These are phyloP conservation scores for Cepaea nemoralis DNA, from an alignment of 1,140 invertebrate species.

Conservation along the genomic window DNA sequence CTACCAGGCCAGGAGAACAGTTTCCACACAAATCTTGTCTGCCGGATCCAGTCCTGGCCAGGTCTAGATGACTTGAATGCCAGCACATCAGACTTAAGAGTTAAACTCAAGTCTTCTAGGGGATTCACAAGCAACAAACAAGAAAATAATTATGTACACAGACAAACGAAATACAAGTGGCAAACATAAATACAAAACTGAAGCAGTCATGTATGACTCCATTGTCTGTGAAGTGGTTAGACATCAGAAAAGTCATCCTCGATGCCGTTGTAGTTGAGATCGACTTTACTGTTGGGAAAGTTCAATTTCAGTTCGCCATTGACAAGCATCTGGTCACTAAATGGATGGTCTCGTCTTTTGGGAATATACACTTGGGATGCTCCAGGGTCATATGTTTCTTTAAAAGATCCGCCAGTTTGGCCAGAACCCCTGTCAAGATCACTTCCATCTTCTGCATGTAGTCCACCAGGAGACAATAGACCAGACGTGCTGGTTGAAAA, in stretches of 20 bases:
- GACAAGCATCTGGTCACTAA: not conserved
- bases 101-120: too few species aligned
- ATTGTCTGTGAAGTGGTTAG: not conserved
- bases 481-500: not conserved
- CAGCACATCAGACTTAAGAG: too few species aligned
- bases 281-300: conserved; percentile 4
- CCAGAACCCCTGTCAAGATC: not conserved
- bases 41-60: too few species aligned
- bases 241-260: conserved; percentile 2
- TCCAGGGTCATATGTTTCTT: conserved; percentile 34
- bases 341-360: not conserved
- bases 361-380: conserved; percentile 32
- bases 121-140: too few species aligned
- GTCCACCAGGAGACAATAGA: not conserved
- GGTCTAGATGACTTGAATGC: too few species aligned
- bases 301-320: conserved; percentile 17
- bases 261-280: not conserved
- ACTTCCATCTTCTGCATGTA: not conserved
- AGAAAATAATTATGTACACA: too few species aligned
- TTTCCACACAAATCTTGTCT: too few species aligned
- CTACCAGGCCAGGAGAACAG: too few species aligned
- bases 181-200: too few species aligned
- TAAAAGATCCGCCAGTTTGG: not conserved
- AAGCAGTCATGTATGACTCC: too few species aligned
- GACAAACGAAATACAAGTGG: too few species aligned